Conservation (phyloP, 2,113 vertebrate species). For the Crotophaga sulcirostris region DNA sequence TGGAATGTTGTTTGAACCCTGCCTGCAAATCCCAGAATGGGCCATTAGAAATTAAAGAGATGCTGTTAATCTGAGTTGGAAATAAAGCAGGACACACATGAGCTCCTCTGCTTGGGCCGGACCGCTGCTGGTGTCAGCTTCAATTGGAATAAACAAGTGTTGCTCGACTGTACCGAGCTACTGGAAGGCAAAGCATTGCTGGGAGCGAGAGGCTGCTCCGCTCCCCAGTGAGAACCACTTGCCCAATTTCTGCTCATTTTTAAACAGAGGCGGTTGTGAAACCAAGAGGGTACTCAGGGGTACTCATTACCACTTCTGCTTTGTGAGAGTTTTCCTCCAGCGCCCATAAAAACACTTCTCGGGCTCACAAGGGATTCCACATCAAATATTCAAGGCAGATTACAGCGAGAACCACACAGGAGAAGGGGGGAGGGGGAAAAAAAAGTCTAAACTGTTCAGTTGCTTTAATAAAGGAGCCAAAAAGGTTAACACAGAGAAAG, state of each 20-base stretch:
- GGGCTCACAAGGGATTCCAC: neutral
- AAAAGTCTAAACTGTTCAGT: conserved; percentile 4
- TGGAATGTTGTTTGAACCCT: rapidly evolving
- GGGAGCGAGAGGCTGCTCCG: neutral
- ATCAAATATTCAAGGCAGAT: conserved; percentile 57
- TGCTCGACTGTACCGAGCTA: neutral
- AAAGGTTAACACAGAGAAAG: neutral
- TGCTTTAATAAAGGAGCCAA: conserved; percentile 49
- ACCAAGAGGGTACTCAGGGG: conserved; percentile 39
- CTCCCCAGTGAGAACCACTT: conserved; percentile 20
- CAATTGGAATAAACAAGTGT: conserved; percentile 40
- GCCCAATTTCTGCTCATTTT: conserved; percentile 51
- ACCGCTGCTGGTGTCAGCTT: conserved; percentile 22
- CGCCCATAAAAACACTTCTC: neutral
- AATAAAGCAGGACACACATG: neutral
- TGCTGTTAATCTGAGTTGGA: conserved; percentile 10
- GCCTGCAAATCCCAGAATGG: neutral
- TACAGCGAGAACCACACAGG: neutral
- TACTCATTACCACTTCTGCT: conserved; percentile 65
- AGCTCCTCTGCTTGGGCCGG: neutral
- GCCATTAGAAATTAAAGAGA: neutral
- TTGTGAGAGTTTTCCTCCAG: conserved; percentile 3
- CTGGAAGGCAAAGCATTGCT: neutral
- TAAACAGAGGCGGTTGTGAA: neutral
- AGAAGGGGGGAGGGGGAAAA: neutral